Conservation (phyloP, 2,888 invertebrate species). For the Lithodes maja region DNA sequence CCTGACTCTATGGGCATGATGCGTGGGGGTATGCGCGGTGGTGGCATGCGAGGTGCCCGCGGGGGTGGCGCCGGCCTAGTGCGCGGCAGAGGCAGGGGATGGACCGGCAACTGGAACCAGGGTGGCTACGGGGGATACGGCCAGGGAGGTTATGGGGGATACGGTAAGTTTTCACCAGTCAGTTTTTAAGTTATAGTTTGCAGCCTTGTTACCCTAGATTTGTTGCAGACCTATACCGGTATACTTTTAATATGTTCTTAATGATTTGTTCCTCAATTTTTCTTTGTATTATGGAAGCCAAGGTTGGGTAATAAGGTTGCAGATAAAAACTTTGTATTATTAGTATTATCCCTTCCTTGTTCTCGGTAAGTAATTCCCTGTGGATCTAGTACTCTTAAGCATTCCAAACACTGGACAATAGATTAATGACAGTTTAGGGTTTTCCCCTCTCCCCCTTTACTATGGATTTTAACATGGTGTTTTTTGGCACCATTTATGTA, state of each 20-base stretch:
- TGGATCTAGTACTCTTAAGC: too few species aligned
- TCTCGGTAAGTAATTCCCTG: too few species aligned
- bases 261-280: too few species aligned
- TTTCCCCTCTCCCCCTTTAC: too few species aligned
- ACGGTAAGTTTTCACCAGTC: slow-evolving; percentile 34
- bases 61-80: slow-evolving; percentile 78
- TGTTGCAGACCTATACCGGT: not conserved
- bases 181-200: not conserved
- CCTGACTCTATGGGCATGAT: slow-evolving; percentile 72
- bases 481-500: too few species aligned
- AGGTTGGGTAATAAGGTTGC: too few species aligned
- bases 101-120: slow-evolving; percentile 45
- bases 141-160: slow-evolving; percentile 53
- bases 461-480: too few species aligned
- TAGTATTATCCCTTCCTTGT: too few species aligned
- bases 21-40: slow-evolving; percentile 80
- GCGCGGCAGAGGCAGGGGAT: slow-evolving; percentile 77
- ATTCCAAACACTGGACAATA: too few species aligned
- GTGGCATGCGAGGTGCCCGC: slow-evolving; percentile 77
- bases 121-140: slow-evolving; percentile 56
- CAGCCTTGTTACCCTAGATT: not conserved
- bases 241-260: not conserved
- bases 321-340: too few species aligned
- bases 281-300: too few species aligned
- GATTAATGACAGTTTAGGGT: too few species aligned